A percentile compares a stretch with the other conserved stretches of the same genome.
Conservation (phyloP, 2,797 vertebrate genomes). For the Eutrigla gurnardus region DNA sequence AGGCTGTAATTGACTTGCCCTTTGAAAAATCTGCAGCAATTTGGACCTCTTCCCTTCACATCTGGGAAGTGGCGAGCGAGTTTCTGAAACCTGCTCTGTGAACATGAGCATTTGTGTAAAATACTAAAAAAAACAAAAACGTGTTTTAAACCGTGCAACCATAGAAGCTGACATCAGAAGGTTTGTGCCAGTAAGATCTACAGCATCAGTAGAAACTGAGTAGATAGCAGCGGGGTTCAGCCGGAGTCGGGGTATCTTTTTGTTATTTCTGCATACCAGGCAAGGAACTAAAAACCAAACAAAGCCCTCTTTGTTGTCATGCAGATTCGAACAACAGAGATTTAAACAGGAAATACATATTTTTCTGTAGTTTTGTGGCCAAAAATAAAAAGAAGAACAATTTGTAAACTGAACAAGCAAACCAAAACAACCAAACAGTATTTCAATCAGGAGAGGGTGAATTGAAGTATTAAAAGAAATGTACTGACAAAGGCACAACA, state of each 20-base stretch:
- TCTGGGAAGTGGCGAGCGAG: conserved; percentile 44
- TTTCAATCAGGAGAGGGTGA: too few species aligned
- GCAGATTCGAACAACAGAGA: conserved; percentile 5
- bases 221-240: neutral
- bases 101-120: conserved; percentile 25
- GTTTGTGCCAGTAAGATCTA: neutral
- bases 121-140: conserved; percentile 4
- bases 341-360: neutral
- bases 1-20: conserved; percentile 47
- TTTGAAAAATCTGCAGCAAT: conserved; percentile 51
- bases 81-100: conserved; percentile 37
- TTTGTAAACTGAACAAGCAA: neutral
- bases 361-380: neutral
- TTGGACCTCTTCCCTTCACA: conserved; percentile 49
- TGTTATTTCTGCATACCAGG: neutral
- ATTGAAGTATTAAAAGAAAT: neutral
- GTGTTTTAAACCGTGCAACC: conserved; percentile 25
- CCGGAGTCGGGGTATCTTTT: neutral
- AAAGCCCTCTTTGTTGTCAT: neutral
- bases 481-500: neutral
- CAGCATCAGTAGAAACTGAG: neutral
- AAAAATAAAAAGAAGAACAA: neutral
- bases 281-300: conserved; percentile 1
- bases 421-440: conserved; percentile 3
- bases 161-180: neutral